Evolutionary conservation across 2,113 vertebrate genomes (phyloP).

Genomic region (Neogale vison): DNA sequence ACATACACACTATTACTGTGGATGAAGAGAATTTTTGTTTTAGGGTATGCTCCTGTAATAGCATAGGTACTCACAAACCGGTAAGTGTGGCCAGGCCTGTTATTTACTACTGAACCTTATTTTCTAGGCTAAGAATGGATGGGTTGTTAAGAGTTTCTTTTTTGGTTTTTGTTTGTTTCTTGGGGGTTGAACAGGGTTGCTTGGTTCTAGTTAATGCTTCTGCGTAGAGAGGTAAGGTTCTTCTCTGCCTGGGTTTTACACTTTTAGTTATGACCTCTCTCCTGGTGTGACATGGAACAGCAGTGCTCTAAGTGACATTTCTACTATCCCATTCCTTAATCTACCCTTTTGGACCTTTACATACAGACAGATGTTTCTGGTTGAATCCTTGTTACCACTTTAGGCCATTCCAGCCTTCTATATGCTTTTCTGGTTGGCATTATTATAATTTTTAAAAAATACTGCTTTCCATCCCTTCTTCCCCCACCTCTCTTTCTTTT

Average conservation of each 20-base stretch:
- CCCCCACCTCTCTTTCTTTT: background rate
- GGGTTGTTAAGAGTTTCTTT: background rate
- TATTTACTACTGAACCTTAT: background rate
- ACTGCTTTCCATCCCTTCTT: background rate
- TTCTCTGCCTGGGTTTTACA: background rate
- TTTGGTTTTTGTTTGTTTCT: background rate
- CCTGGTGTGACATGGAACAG: background rate
- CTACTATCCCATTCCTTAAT: background rate
- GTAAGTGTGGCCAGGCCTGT: background rate
- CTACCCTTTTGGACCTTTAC: background rate
- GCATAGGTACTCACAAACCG: background rate
- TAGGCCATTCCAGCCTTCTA: background rate
- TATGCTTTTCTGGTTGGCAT: background rate
- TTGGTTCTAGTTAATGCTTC: background rate
- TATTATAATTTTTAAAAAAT: constrained; percentile 14
- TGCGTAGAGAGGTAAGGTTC: background rate
- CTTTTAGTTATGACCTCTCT: background rate
- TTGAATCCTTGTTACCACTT: background rate
- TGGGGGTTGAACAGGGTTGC: background rate
- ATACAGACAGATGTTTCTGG: background rate
- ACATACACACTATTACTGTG: background rate
- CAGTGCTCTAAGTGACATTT: background rate
- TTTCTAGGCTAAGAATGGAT: background rate
- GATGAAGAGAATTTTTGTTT: background rate
- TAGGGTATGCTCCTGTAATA: background rate